Evolutionary conservation across 2,113 vertebrate species (phyloP), one percentile per base, ranked within the genome.

Genomic region (Trachemys scripta): DNA sequence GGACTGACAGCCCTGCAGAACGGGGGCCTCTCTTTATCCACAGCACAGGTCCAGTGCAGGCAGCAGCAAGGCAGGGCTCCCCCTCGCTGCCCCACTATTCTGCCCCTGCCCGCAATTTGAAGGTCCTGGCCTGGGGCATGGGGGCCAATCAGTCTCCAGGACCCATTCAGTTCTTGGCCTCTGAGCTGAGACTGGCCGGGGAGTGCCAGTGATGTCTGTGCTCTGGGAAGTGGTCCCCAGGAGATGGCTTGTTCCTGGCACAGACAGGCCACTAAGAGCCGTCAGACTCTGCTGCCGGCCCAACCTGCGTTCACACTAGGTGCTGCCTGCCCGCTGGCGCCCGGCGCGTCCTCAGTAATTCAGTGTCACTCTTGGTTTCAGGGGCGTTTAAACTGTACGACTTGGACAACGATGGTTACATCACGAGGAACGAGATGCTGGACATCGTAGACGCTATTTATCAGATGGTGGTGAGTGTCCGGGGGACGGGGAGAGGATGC

Each of bases 331-430:
- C 20, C 5, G 0, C 4, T 53, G 53, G 4, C 80, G 8, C 57
- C 9, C 6, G 2, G 38, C 4, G 2, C 56, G 29, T 45, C 56
- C 42, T 62, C 10, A 9, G n/a, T 38, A 47, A n/a, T 2, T 59
- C 0, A 1, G 9, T 2, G 1, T 7, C 82, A 82, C 80, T 96
- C n/a, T 83, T 75, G 10, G 5, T 85, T 49, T 7, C 98, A 99
- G 99, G 99, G 99, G 99, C 99, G 1, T 99, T 99, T 95, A 99
- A 99, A 97, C 98, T 99, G 35, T 99, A 99, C 0, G 99, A 99
- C 98, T 95, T 99, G 87, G 99, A 99, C 96, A 99, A 99, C 6
- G 99, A 99, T 0, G 99, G 99, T 82, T 99, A 99, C 98, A 99
- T 99, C 98, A 99, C 99, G 29, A 98, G 99, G 91, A 99, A 99